A percentile compares a stretch with the other conserved stretches of the same genome.
phyloP scores from a whole-genome alignment of 1,140 invertebrate species.

The Hormaphis cornu region DNA sequence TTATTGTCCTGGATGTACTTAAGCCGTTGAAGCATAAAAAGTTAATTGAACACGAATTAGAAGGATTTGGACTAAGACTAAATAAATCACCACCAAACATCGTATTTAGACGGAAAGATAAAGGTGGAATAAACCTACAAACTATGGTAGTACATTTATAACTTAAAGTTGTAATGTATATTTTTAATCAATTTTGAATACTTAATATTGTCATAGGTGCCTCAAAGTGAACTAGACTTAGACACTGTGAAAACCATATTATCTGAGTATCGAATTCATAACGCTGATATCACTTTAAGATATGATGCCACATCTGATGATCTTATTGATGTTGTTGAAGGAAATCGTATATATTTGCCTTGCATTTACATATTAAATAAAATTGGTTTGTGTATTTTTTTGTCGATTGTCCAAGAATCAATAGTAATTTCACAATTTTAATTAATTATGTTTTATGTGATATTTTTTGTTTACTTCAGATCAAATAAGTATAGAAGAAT shows the following conservation, averaged over 20 bases:
- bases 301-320: constrained; percentile 97
- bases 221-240: constrained; percentile 87
- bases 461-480: constrained; percentile 47
- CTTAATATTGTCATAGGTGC: constrained; percentile 49
- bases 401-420: not conserved
- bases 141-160: constrained; percentile 52
- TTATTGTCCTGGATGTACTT: constrained; percentile 95
- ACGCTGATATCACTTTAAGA: constrained; percentile 89
- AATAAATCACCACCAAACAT: constrained; percentile 98
- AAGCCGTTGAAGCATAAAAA: constrained; percentile 95
- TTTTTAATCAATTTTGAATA: not conserved
- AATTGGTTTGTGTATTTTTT: constrained; percentile 58
- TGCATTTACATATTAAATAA: constrained; percentile 99
- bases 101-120: constrained; percentile 92
- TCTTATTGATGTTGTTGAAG: constrained; percentile 97
- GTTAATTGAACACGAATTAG: constrained; percentile 93
- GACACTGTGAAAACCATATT: constrained; percentile 95
- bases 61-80: constrained; percentile 94
- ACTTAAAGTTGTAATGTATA: not conserved
- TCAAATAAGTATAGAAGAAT: constrained; percentile 89
- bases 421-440: not conserved
- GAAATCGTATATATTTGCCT: constrained; percentile 94
- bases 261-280: constrained; percentile 96
- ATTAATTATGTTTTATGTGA: not conserved
- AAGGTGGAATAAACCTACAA: constrained; percentile 87